Conservation (phyloP, 2,888 invertebrate genomes). For the Ophioninae sp. region DNA sequence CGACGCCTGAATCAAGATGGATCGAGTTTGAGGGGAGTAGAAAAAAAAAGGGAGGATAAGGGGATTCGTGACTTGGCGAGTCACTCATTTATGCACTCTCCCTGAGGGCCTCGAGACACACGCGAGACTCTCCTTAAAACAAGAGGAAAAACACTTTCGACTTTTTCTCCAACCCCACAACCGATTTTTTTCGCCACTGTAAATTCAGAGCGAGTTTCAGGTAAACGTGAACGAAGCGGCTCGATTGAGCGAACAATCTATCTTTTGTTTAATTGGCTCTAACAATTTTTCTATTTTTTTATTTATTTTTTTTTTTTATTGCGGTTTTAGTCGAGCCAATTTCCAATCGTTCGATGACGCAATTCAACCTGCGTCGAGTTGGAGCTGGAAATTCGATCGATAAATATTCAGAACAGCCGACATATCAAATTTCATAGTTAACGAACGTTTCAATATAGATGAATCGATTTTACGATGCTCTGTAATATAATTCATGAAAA, state of each 20-base stretch:
- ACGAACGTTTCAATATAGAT: no score
- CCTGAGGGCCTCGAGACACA: slow-evolving; percentile 35
- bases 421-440: no score
- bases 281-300: background rate
- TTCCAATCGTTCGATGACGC: background rate
- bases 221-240: no score
- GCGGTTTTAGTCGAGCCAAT: background rate
- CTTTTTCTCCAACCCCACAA: background rate
- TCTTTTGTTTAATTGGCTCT: background rate
- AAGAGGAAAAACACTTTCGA: slow-evolving; percentile 21
- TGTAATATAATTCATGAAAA: background rate
- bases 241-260: no score
- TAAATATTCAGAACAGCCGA: no score
- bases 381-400: no score
- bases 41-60: background rate
- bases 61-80: slow-evolving; percentile 44
- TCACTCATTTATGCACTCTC: slow-evolving; percentile 59
- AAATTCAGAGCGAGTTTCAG: slow-evolving; percentile 7
- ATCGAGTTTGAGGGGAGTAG: slow-evolving; percentile 14
- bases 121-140: slow-evolving; percentile 35
- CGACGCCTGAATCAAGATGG: slow-evolving; percentile 27
- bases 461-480: background rate
- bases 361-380: background rate
- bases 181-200: background rate
- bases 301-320: background rate